Conservation (phyloP, 2,888 invertebrate species). For the Cremastobaeus sp. region DNA sequence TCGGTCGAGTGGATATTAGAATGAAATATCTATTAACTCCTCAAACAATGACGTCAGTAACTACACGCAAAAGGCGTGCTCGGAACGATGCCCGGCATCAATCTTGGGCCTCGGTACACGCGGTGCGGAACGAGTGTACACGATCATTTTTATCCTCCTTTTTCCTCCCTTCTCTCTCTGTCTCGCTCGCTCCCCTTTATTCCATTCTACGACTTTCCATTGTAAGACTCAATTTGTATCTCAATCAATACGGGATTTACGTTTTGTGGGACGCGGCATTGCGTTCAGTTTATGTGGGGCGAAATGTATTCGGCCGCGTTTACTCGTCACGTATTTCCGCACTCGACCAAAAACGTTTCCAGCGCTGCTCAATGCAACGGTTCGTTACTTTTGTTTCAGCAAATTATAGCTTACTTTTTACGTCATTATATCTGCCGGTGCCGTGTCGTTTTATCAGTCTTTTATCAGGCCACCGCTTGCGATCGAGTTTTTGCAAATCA, state of each 20-base stretch:
- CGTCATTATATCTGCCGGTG: too few relatives aligned
- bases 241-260: constrained; percentile 51
- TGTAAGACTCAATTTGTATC: constrained; percentile 54
- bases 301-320: constrained; percentile 16
- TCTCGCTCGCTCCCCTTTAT: constrained; percentile 21
- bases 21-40: constrained; percentile 57
- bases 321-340: constrained; percentile 9
- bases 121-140: constrained; percentile 35
- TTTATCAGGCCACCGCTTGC: too few relatives aligned
- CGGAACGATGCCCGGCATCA: constrained; percentile 50
- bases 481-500: too few relatives aligned
- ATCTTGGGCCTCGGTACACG: constrained; percentile 51
- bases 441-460: neutral
- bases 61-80: constrained; percentile 58
- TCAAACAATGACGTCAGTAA: constrained; percentile 54
- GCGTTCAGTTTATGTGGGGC: constrained; percentile 14
- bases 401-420: too few relatives aligned
- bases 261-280: constrained; percentile 21
- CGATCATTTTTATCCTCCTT: constrained; percentile 16
- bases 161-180: neutral
- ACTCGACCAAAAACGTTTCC: constrained; percentile 11
- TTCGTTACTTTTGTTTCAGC: neutral
- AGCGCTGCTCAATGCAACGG: neutral
- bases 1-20: constrained; percentile 49
- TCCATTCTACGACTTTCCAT: constrained; percentile 44